These are phyloP conservation scores for Whitmania pigra DNA, from an alignment of 1,140 invertebrate genomes.

Conservation along the genomic window DNA sequence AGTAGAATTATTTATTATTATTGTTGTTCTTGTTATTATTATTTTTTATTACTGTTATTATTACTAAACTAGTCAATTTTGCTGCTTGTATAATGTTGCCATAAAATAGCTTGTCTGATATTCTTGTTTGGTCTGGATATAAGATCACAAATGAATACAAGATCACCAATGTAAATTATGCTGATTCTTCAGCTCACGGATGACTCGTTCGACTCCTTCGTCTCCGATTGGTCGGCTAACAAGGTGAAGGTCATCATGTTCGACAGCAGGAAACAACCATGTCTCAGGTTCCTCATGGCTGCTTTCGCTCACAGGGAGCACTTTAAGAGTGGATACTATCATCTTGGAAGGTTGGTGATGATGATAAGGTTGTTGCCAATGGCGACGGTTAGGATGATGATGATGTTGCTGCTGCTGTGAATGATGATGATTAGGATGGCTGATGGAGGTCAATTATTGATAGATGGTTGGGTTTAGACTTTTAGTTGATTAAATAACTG, in stretches of 20 bases:
- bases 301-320: conserved; percentile 71
- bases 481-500: too few relatives aligned
- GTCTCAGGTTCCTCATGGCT: conserved; percentile 71
- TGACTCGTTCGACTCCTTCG: conserved; percentile 60
- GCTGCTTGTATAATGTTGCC: background rate
- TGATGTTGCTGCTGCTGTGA: background rate
- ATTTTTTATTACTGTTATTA: background rate
- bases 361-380: background rate
- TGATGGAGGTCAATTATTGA: background rate
- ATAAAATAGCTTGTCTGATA: too few relatives aligned
- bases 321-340: conserved; percentile 70
- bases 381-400: background rate
- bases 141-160: too few relatives aligned
- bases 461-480: too few relatives aligned
- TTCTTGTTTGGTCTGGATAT: too few relatives aligned
- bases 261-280: conserved; percentile 58
- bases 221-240: conserved; percentile 77
- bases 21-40: background rate
- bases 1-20: too few relatives aligned
- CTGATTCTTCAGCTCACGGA: conserved; percentile 51
- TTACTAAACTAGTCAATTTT: background rate
- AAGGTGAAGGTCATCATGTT: conserved; percentile 76
- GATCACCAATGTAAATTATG: too few relatives aligned
- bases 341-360: conserved; percentile 25
- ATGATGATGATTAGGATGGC: background rate